These are phyloP conservation scores for Anoplius nigerrimus DNA, from an alignment of 2,888 invertebrate genomes.

Conservation along the genomic window DNA sequence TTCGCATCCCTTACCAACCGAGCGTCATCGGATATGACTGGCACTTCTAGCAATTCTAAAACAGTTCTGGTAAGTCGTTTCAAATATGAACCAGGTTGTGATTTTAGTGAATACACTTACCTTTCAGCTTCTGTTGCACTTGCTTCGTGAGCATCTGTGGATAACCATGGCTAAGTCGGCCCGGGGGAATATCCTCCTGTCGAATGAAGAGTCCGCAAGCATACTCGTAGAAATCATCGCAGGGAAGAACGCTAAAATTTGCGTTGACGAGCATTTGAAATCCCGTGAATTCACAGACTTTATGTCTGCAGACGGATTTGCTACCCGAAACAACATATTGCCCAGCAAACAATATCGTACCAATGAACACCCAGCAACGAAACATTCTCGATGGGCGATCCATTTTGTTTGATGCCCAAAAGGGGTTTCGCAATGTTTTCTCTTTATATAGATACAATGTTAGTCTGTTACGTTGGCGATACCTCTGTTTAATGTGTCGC, in stretches of 20 bases:
- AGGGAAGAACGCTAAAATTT: neutral
- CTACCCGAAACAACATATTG: no score
- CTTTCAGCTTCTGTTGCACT: neutral
- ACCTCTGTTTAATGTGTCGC: no score
- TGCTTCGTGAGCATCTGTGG: neutral
- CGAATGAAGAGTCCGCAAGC: neutral
- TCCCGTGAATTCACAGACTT: neutral
- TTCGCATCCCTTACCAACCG: neutral
- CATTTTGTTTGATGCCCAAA: no score
- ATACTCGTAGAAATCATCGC: constrained; percentile 6
- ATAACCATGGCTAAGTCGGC: neutral
- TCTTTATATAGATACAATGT: no score
- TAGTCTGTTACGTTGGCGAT: no score
- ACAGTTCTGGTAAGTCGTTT: neutral
- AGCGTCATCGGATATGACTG: neutral
- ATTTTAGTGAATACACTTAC: neutral
- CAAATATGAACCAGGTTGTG: neutral
- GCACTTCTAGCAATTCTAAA: neutral
- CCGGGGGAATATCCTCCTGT: no score
- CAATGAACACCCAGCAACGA: no score
- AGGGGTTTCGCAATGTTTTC: no score
- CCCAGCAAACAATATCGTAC: no score
- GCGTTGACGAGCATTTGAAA: neutral
- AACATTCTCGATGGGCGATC: no score
- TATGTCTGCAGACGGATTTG: no score